A percentile compares a stretch with the other conserved stretches of the same genome.
Conservation (phyloP, 1,140 invertebrate species). For the Dendroctonus valens region DNA sequence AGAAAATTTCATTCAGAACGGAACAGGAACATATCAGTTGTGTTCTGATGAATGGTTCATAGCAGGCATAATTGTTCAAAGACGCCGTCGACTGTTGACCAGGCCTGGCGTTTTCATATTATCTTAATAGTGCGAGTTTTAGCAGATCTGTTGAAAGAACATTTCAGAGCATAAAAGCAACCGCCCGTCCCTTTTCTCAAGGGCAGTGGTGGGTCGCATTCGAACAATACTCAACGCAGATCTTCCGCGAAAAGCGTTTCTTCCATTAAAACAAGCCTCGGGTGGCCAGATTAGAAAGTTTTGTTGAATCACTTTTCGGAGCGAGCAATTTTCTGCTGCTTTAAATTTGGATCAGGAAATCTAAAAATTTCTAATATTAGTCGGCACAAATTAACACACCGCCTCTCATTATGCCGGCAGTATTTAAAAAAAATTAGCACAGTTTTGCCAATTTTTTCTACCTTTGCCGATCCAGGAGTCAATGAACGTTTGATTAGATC, state of each 20-base stretch:
- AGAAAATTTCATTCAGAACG: no score
- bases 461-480: constrained; percentile 4
- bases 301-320: neutral
- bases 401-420: neutral
- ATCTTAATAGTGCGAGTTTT: no score
- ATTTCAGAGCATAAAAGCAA: no score
- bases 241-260: neutral
- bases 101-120: no score
- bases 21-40: no score
- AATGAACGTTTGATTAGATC: constrained; percentile 14
- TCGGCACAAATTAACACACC: neutral
- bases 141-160: no score
- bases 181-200: no score
- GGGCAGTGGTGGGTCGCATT: no score
- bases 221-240: no score
- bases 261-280: neutral
- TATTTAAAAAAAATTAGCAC: constrained; percentile 14
- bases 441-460: constrained; percentile 2
- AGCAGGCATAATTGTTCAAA: no score
- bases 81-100: no score
- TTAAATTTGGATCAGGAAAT: neutral
- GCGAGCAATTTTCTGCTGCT: neutral
- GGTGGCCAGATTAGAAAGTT: neutral
- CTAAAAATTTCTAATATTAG: neutral
- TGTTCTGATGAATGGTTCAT: no score